Evolutionary conservation across 37 sponge, comb jelly and placozoan genomes (phyloP).

Genomic region (Cladorhizidae sp.): DNA sequence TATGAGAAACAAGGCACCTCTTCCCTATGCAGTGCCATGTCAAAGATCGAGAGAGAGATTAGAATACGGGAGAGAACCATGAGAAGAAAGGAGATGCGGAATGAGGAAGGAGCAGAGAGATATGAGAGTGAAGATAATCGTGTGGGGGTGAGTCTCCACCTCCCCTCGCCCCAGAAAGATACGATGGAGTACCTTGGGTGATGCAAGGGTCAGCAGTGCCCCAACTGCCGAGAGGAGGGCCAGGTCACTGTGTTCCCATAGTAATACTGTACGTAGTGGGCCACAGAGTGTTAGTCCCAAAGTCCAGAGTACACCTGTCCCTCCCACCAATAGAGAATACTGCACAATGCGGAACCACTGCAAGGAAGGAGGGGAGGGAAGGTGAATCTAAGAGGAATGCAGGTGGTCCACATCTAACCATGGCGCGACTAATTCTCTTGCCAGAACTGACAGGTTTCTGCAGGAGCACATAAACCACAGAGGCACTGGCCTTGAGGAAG

Average conservation of each 20-base stretch:
- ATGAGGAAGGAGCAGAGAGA: constrained; percentile 6
- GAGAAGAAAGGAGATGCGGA: neutral
- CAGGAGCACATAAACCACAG: constrained; percentile 28
- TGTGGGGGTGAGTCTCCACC: too few species aligned
- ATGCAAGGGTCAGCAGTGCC: constrained; percentile 31
- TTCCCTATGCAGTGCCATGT: constrained; percentile 34
- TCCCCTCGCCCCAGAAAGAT: too few species aligned
- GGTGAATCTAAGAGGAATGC: neutral
- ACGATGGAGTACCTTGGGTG: constrained; percentile 33
- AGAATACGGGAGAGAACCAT: too few species aligned
- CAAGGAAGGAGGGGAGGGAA: neutral
- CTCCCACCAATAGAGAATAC: constrained; percentile 51
- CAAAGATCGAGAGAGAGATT: too few species aligned
- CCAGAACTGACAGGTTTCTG: constrained; percentile 81
- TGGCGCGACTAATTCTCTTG: constrained; percentile 52
- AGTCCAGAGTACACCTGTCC: constrained; percentile 69
- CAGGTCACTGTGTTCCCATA: constrained; percentile 87
- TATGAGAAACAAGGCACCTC: constrained; percentile 76
- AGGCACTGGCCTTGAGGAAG: constrained; percentile 52
- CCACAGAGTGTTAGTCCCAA: constrained; percentile 84
- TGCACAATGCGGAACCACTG: constrained; percentile 72
- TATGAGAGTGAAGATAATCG: neutral
- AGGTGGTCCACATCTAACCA: constrained; percentile 14
- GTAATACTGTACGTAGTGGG: constrained; percentile 74
- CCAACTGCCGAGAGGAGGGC: constrained; percentile 76